These are phyloP conservation scores for Bembecia ichneumoniformis DNA, from an alignment of 2,888 invertebrate species.

Conservation along the genomic window DNA sequence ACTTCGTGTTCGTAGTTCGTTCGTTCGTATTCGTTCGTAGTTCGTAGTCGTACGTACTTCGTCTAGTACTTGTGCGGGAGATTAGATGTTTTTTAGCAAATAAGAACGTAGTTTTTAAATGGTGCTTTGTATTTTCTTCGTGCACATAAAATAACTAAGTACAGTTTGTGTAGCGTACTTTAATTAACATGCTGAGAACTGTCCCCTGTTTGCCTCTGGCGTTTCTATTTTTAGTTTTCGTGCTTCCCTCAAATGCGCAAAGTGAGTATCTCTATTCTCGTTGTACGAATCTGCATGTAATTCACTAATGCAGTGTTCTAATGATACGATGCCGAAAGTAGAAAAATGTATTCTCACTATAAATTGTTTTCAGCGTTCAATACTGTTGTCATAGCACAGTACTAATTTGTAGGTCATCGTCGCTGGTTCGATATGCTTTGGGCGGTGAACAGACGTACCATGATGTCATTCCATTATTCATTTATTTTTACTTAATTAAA, in stretches of 20 bases:
- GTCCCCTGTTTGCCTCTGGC: constrained; percentile 20
- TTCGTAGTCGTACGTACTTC: too few species aligned
- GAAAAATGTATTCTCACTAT: neutral
- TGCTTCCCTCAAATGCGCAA: constrained; percentile 40
- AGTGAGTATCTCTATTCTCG: constrained; percentile 31
- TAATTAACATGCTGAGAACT: constrained; percentile 14
- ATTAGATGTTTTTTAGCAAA: too few species aligned
- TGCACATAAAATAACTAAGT: neutral
- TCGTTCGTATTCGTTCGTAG: too few species aligned
- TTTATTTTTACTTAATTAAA: too few species aligned
- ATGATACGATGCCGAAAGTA: neutral
- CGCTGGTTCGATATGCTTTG: constrained; percentile 1
- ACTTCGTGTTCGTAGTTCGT: too few species aligned
- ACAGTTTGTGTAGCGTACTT: constrained; percentile 2
- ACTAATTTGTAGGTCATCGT: constrained; percentile 13
- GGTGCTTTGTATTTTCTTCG: neutral
- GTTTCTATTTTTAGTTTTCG: constrained; percentile 47
- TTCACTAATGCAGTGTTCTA: neutral
- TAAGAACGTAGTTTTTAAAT: too few species aligned
- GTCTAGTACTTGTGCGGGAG: too few species aligned
- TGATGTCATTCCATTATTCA: constrained; percentile 9
- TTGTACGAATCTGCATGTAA: neutral
- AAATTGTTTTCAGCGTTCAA: constrained; percentile 1
- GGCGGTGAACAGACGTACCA: constrained; percentile 2
- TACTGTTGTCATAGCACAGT: neutral